A percentile compares a stretch with the other conserved stretches of the same genome.
These are phyloP conservation scores for Xiphophorus hellerii DNA, from an alignment of 2,113 vertebrate species.

Conservation along the genomic window DNA sequence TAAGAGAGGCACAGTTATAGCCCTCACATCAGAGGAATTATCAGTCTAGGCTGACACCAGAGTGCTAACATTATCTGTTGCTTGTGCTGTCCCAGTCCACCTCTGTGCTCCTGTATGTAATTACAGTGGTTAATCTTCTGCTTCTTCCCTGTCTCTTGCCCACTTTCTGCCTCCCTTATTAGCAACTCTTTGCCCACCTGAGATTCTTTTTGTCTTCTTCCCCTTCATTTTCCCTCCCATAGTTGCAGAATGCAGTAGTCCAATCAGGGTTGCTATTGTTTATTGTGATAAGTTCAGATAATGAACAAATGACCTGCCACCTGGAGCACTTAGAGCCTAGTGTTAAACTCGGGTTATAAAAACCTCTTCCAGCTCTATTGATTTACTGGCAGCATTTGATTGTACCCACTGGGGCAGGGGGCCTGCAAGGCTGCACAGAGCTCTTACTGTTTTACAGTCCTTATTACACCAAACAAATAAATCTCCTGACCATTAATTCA, in stretches of 20 bases:
- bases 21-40: conserved; percentile 41
- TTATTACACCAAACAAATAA: conserved; percentile 88
- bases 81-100: conserved; percentile 49
- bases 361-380: conserved; percentile 85
- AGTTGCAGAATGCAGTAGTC: conserved; percentile 62
- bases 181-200: conserved; percentile 70
- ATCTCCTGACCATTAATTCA: conserved; percentile 84
- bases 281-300: conserved; percentile 87
- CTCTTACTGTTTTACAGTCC: conserved; percentile 86
- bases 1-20: conserved; percentile 22
- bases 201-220: conserved; percentile 70
- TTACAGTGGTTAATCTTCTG: conserved; percentile 79
- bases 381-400: conserved; percentile 87
- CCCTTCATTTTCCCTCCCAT: conserved; percentile 55
- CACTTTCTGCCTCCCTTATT: conserved; percentile 69
- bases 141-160: conserved; percentile 56
- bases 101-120: conserved; percentile 59
- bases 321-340: conserved; percentile 83
- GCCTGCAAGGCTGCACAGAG: conserved; percentile 78
- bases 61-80: conserved; percentile 46
- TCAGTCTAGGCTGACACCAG: conserved; percentile 44
- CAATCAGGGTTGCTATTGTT: conserved; percentile 80
- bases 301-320: conserved; percentile 88
- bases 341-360: conserved; percentile 86
- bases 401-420: conserved; percentile 83